Conservation (phyloP, 2,888 invertebrate species). For the Cremastinae sp. region DNA sequence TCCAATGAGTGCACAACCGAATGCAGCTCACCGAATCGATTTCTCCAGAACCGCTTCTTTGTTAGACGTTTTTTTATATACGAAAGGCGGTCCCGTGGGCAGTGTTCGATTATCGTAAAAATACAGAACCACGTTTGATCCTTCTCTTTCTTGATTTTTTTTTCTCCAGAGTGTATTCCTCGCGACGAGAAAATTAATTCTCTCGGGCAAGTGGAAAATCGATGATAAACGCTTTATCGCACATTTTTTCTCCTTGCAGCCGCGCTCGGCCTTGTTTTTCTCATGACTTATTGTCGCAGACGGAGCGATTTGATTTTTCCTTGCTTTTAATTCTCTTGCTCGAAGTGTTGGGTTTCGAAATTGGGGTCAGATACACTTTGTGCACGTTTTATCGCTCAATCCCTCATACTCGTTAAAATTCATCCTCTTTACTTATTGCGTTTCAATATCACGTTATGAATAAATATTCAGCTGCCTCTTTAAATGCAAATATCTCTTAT, state of each 20-base stretch:
- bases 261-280: slow-evolving; percentile 53
- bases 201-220: slow-evolving; percentile 3
- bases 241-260: slow-evolving; percentile 10
- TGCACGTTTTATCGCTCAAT: slow-evolving; percentile 42
- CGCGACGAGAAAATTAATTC: slow-evolving; percentile 1
- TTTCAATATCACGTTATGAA: slow-evolving; percentile 59
- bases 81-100: slow-evolving; percentile 29
- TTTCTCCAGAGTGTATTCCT: slow-evolving; percentile 4
- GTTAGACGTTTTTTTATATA: slow-evolving; percentile 34
- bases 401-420: slow-evolving; percentile 2
- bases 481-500: slow-evolving; percentile 52
- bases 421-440: slow-evolving; percentile 61
- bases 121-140: slow-evolving; percentile 15
- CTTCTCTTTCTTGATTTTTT: slow-evolving; percentile 23
- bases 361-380: slow-evolving; percentile 54
- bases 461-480: slow-evolving; percentile 53
- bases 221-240: background rate
- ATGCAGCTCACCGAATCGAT: slow-evolving; percentile 25
- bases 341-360: slow-evolving; percentile 45
- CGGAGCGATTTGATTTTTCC: slow-evolving; percentile 57
- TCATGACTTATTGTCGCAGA: slow-evolving; percentile 63
- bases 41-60: slow-evolving; percentile 19
- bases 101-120: slow-evolving; percentile 30
- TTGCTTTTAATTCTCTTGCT: slow-evolving; percentile 26
- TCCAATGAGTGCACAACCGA: slow-evolving; percentile 53